Percentiles rank a stretch among this genome's conserved stretches.
Conservation (phyloP, 2,888 invertebrate genomes). For the Asteroscopus sphinx region DNA sequence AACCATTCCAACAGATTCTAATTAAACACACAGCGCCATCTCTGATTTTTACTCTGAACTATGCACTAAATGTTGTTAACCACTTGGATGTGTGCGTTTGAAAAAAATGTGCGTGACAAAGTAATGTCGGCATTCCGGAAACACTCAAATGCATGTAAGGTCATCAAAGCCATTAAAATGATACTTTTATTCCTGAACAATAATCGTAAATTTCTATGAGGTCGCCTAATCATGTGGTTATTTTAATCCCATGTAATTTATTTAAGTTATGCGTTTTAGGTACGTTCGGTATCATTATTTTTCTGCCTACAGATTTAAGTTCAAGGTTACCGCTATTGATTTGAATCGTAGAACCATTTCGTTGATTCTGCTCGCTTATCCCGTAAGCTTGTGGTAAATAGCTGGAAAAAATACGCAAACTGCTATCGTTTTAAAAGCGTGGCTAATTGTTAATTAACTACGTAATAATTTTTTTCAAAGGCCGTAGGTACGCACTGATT, state of each 20-base stretch:
- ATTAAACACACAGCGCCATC: conserved; percentile 52
- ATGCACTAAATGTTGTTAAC: conserved; percentile 1
- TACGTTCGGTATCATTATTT: conserved; percentile 17
- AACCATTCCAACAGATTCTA: conserved; percentile 28
- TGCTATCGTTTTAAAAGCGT: conserved; percentile 38
- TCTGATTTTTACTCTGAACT: conserved; percentile 33
- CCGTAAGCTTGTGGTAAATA: conserved; percentile 11
- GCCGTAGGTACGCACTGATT: neutral
- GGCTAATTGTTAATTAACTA: conserved; percentile 29
- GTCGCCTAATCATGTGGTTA: conserved; percentile 32
- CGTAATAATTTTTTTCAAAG: conserved; percentile 21
- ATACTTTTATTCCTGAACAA: conserved; percentile 60
- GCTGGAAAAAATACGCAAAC: conserved; percentile 19
- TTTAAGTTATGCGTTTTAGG: conserved; percentile 34
- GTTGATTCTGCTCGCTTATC: conserved; percentile 18
- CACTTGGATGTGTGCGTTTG: conserved; percentile 23
- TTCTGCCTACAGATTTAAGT: conserved; percentile 35
- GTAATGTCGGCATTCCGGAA: conserved; percentile 75
- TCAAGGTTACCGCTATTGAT: conserved; percentile 38
- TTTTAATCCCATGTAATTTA: conserved; percentile 29
- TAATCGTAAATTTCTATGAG: conserved; percentile 52
- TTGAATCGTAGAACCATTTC: conserved; percentile 25
- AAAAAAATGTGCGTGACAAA: conserved; percentile 70
- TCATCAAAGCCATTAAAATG: conserved; percentile 67
- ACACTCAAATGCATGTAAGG: conserved; percentile 81